Evolutionary conservation across 2,113 vertebrate species (phyloP).

Genomic region (Phyllostomus hastatus): DNA sequence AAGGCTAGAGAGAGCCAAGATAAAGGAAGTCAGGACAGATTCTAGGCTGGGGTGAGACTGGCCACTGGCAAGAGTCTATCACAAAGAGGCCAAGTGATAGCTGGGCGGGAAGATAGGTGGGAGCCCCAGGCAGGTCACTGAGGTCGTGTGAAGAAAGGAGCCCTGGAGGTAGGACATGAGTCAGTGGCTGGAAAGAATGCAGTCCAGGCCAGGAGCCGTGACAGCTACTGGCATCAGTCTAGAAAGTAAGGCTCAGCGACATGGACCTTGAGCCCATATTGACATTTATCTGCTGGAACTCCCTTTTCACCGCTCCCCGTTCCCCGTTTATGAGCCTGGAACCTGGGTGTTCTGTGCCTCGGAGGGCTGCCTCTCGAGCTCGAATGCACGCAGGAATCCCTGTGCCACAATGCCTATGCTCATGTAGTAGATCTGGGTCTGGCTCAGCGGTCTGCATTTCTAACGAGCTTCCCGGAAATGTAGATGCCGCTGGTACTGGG

Average conservation of each 20-base stretch:
- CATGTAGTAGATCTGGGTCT: not conserved
- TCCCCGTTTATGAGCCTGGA: not conserved
- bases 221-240: not conserved
- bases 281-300: not conserved
- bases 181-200: not conserved
- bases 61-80: not conserved
- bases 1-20: not conserved
- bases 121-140: not conserved
- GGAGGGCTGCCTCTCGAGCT: not conserved
- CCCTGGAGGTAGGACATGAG: not conserved
- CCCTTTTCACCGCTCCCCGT: not conserved
- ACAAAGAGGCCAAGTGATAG: not conserved
- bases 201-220: not conserved
- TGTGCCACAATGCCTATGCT: not conserved
- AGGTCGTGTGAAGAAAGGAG: not conserved
- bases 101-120: not conserved
- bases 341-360: not conserved
- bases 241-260: not conserved
- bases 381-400: not conserved
- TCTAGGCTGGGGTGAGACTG: not conserved
- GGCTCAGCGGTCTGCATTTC: not conserved
- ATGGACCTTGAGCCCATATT: not conserved
- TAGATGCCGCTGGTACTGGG: not conserved
- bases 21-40: not conserved
- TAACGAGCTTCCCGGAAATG: not conserved